Percentiles rank a stretch among this genome's conserved stretches.
These are phyloP conservation scores for Dysdera silvatica DNA, from an alignment of 1,140 invertebrate genomes.

Conservation along the genomic window DNA sequence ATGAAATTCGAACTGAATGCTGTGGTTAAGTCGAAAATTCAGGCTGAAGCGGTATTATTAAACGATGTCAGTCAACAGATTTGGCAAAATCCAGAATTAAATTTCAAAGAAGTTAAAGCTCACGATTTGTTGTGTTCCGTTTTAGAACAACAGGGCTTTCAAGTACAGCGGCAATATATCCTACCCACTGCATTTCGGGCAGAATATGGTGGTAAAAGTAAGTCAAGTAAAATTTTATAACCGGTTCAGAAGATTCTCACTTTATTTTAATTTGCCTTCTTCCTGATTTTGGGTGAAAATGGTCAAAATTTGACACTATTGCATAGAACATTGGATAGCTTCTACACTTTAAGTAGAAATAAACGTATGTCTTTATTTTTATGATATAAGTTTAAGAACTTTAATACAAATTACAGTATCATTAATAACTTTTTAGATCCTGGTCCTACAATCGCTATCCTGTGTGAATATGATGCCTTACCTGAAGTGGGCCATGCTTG, in stretches of 20 bases:
- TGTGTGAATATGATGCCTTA: constrained; percentile 45
- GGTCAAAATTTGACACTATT: too few relatives aligned
- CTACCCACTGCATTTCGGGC: constrained; percentile 42
- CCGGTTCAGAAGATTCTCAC: too few relatives aligned
- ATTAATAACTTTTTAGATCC: background rate
- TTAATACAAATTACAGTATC: too few relatives aligned
- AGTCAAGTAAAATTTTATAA: background rate
- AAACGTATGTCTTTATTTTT: too few relatives aligned
- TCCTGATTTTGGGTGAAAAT: too few relatives aligned
- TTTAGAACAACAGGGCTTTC: constrained; percentile 37
- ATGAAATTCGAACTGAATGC: too few relatives aligned
- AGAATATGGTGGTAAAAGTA: constrained; percentile 25
- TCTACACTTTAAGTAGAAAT: too few relatives aligned
- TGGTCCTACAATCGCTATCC: constrained; percentile 37
- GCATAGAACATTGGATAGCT: too few relatives aligned
- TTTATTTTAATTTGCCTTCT: too few relatives aligned
- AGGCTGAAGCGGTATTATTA: constrained; percentile 12
- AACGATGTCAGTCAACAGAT: constrained; percentile 28
- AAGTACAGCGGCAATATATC: constrained; percentile 37
- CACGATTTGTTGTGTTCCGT: constrained; percentile 39
- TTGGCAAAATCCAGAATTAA: constrained; percentile 42
- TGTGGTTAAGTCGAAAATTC: constrained; percentile 3
- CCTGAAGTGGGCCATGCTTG: constrained; percentile 45
- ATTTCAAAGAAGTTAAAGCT: constrained; percentile 41
- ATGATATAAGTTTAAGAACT: too few relatives aligned